Percentiles rank a stretch among this genome's conserved stretches.
These are phyloP conservation scores for Parambassis ranga DNA, from an alignment of 2,797 vertebrate genomes.

Conservation along the genomic window DNA sequence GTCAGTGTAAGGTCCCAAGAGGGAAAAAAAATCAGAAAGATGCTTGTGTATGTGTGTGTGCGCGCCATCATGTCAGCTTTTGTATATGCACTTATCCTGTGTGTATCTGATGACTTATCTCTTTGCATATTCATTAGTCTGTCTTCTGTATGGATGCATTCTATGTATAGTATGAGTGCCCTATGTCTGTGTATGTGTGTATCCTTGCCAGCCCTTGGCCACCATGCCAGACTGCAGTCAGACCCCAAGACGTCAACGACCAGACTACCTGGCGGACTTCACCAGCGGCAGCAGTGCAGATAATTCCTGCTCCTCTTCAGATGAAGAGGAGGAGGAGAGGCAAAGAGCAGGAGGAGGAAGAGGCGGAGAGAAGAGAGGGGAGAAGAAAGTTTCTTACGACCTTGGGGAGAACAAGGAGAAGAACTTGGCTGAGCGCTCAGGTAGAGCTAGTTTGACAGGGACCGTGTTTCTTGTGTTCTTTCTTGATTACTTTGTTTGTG, in stretches of 20 bases:
- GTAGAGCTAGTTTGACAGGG: conserved; percentile 70
- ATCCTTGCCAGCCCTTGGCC: conserved; percentile 82
- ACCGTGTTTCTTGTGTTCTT: conserved; percentile 2
- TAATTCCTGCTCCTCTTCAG: conserved; percentile 84
- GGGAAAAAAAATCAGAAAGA: background rate
- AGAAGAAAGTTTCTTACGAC: conserved; percentile 88
- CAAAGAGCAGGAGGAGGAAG: conserved; percentile 75
- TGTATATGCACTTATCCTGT: background rate
- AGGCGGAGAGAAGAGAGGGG: conserved; percentile 80
- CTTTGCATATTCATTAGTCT: background rate
- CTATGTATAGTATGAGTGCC: background rate
- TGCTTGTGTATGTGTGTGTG: background rate
- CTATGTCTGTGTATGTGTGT: conserved; percentile 27
- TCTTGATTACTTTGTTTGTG: background rate
- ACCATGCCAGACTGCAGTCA: conserved; percentile 93
- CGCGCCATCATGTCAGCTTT: background rate
- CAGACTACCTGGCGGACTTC: conserved; percentile 80
- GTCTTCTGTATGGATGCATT: background rate
- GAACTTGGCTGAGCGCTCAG: conserved; percentile 87
- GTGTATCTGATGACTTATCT: background rate
- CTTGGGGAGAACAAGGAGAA: conserved; percentile 84
- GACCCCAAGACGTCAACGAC: conserved; percentile 78
- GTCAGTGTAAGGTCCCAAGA: background rate
- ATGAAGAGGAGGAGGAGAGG: conserved; percentile 82
- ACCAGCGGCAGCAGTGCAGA: conserved; percentile 85